Evolutionary conservation across 2,113 vertebrate species (phyloP).

Genomic region (Cyprinus carpio): DNA sequence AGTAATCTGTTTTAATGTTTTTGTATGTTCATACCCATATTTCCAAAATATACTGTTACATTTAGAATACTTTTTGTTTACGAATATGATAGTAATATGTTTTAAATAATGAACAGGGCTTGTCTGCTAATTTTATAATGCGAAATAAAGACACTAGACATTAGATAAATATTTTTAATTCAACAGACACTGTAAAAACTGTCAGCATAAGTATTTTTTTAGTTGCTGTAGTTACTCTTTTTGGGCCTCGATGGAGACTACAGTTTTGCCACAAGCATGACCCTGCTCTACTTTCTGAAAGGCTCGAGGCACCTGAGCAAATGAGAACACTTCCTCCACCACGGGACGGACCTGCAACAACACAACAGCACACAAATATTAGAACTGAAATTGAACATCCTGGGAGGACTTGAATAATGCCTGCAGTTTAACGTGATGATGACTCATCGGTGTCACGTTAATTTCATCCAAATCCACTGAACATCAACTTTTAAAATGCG

Average conservation of each 20-base stretch:
- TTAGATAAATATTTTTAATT: neutral
- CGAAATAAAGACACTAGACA: neutral
- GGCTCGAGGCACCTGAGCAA: slow-evolving; percentile 88
- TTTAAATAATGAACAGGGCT: neutral
- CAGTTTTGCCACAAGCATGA: slow-evolving; percentile 92
- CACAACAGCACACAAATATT: slow-evolving; percentile 56
- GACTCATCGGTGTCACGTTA: neutral
- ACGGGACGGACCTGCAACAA: slow-evolving; percentile 83
- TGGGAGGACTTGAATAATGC: neutral
- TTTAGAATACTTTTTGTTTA: neutral
- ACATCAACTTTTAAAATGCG: neutral
- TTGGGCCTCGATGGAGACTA: slow-evolving; percentile 76
- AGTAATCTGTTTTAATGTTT: neutral
- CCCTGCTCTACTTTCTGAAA: slow-evolving; percentile 89
- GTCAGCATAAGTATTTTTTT: neutral
- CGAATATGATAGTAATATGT: neutral
- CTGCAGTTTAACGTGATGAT: neutral
- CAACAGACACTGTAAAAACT: neutral
- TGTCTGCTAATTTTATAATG: neutral
- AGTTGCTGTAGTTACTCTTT: slow-evolving; percentile 31
- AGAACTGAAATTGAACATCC: neutral
- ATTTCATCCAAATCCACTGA: neutral
- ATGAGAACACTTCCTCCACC: slow-evolving; percentile 87
- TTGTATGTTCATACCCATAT: neutral
- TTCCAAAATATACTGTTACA: slow-evolving; percentile 13